Percentiles rank a stretch among this genome's conserved stretches.
phyloP scores from a whole-genome alignment of 53 echinoderm and acorn worm species.

The Crossaster papposus region DNA sequence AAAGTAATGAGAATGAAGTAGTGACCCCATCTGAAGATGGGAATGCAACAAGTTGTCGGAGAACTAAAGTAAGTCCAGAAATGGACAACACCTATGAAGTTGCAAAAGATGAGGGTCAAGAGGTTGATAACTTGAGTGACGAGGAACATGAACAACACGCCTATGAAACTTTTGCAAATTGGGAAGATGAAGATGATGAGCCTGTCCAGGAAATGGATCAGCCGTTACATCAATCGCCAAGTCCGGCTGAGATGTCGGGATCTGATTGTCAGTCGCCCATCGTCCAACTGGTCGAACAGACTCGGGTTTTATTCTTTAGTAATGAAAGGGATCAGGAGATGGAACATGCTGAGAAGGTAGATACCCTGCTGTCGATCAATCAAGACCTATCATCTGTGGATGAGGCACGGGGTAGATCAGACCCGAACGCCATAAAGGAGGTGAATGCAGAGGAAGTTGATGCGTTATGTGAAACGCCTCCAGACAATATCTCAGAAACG shows the following conservation, averaged over 20 bases:
- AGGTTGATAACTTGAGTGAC: constrained; percentile 36
- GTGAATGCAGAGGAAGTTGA: constrained; percentile 36
- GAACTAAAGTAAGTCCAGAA: constrained; percentile 38
- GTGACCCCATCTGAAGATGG: not conserved
- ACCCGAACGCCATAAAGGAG: constrained; percentile 29
- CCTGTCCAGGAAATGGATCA: not conserved
- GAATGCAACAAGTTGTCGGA: not conserved
- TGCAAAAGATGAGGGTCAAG: not conserved
- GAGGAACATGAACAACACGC: not conserved
- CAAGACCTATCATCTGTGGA: not conserved
- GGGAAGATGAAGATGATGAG: not conserved
- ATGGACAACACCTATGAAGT: not conserved
- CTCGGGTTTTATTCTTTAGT: constrained; percentile 26
- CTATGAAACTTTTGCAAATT: not conserved
- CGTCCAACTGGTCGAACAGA: constrained; percentile 30
- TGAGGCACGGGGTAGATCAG: constrained; percentile 38
- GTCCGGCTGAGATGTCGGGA: not conserved
- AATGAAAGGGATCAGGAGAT: constrained; percentile 12
- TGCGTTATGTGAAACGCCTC: constrained; percentile 27
- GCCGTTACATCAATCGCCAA: not conserved
- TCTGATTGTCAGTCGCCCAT: not conserved
- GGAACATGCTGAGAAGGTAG: not conserved
- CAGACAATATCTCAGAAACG: not conserved
- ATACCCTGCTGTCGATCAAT: not conserved
- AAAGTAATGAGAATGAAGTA: not conserved